Conservation (phyloP, 2,797 vertebrate species). For the Botia almorhae region DNA sequence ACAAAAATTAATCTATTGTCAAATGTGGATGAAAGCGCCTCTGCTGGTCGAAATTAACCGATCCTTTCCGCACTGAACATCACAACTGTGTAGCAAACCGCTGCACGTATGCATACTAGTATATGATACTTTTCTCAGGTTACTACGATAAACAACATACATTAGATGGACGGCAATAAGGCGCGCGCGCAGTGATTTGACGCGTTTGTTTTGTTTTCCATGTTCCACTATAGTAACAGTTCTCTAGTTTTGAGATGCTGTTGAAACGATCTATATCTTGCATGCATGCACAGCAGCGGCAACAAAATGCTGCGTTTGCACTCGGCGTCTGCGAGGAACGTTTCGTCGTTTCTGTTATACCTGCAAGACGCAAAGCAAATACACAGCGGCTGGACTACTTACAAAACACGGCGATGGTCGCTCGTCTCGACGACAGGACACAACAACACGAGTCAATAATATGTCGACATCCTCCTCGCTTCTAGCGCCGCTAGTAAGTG, state of each 20-base stretch:
- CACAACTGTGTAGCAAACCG: neutral
- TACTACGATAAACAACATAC: neutral
- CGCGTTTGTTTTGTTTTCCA: conserved; percentile 33
- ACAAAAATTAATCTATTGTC: neutral
- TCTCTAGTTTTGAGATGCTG: conserved; percentile 20
- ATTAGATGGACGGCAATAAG: conserved; percentile 11
- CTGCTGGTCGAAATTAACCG: neutral
- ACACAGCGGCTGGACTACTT: conserved; percentile 41
- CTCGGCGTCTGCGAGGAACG: neutral
- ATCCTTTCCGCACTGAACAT: neutral
- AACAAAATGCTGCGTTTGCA: conserved; percentile 15
- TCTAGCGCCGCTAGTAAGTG: neutral
- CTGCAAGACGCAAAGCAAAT: conserved; percentile 7
- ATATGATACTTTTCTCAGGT: neutral
- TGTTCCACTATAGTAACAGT: neutral
- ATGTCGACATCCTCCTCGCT: conserved; percentile 39
- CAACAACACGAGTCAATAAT: conserved; percentile 39
- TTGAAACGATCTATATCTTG: neutral
- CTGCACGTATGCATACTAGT: neutral
- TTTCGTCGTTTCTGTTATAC: neutral
- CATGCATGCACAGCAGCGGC: neutral
- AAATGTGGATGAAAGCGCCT: neutral
- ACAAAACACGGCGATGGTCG: conserved; percentile 45
- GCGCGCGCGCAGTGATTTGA: conserved; percentile 40
- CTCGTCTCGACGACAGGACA: conserved; percentile 46